A percentile compares a stretch with the other conserved stretches of the same genome.
Evolutionary conservation across 2,888 invertebrate species (phyloP).

Genomic region (Platypus cylindrus): DNA sequence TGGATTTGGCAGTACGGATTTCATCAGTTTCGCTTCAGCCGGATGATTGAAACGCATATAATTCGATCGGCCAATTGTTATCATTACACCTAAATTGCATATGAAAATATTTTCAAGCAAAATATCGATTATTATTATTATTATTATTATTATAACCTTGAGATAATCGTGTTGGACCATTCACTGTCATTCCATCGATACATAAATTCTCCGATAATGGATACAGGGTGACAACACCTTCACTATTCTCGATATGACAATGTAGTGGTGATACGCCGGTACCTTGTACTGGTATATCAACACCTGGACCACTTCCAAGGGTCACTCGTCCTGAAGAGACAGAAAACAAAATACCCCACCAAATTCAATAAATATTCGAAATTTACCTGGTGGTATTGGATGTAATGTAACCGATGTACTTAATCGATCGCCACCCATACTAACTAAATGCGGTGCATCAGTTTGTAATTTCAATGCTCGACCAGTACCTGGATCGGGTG

Average conservation of each 20-base stretch:
- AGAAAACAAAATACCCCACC: no score
- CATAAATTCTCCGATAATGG: constrained; percentile 44
- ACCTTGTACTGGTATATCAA: constrained; percentile 76
- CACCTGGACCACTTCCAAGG: constrained; percentile 64
- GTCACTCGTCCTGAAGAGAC: constrained; percentile 62
- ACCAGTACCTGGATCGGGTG: constrained; percentile 30
- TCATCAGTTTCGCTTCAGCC: constrained; percentile 76
- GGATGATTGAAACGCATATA: constrained; percentile 90
- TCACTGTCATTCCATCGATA: constrained; percentile 62
- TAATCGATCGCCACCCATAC: constrained; percentile 77
- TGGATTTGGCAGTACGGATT: constrained; percentile 65
- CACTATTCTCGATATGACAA: constrained; percentile 76
- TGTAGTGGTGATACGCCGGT: constrained; percentile 74
- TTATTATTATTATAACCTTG: constrained; percentile 51
- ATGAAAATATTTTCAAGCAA: neutral
- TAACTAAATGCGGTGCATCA: constrained; percentile 81
- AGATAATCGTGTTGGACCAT: constrained; percentile 59
- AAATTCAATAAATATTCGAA: neutral
- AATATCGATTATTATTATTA: neutral
- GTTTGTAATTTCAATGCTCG: constrained; percentile 54
- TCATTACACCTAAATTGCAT: constrained; percentile 65
- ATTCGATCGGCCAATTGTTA: constrained; percentile 82
- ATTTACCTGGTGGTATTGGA: constrained; percentile 73
- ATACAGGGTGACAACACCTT: constrained; percentile 73
- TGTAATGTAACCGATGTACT: constrained; percentile 88